Base-by-base conservation (phyloP, 1,140 invertebrate genomes). In the Drosophila trapezifrons region DNA sequence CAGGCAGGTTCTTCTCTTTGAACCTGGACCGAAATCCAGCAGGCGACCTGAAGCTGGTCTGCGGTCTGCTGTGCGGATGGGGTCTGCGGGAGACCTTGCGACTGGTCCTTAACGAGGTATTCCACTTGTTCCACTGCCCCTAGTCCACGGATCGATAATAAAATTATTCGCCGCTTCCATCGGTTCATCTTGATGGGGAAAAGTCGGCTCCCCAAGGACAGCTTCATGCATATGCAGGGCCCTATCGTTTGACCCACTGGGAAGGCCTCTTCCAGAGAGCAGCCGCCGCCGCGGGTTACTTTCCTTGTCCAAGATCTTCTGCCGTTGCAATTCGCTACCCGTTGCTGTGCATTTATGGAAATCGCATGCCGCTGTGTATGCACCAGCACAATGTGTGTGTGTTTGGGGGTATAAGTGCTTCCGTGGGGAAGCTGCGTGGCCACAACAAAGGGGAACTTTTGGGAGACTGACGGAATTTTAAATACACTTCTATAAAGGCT, bases 271-370 rank as follows among this genome's bases (percentile, higher is more conserved):
- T 12, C 8, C n/a, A n/a, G 13, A 64, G 40, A 64, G 63, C 45
- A 2, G 20, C 3, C 29, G n/a, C 15, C 38, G 29, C 43, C 40
- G 40, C 42, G 43, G 47, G 76, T 57, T 38, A 43, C 52, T 63
- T 55, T 57, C 46, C 67, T 87, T 66, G 59, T 60, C 63, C 56
- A 52, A 72, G 58, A 77, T 70, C 76, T 63, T 69, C 37, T 38
- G 43, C 46, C 35, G 55, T 17, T 20, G 49, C 62, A 56, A 62
- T 62, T 40, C 76, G 62, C 38, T 32, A 10, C 29, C 29, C 62
- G 66, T 57, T 73, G 70, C 63, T 79, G 71, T 76, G 76, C 83
- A 79, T 79, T 86, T 87, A 86, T 86, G 83, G 83, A 86, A 86
- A 87, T 86, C 47, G 63, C 42, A 49, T 70, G 62, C 51, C 20